Evolutionary conservation across 2,113 vertebrate genomes (phyloP).

Genomic region (Condylura cristata): DNA sequence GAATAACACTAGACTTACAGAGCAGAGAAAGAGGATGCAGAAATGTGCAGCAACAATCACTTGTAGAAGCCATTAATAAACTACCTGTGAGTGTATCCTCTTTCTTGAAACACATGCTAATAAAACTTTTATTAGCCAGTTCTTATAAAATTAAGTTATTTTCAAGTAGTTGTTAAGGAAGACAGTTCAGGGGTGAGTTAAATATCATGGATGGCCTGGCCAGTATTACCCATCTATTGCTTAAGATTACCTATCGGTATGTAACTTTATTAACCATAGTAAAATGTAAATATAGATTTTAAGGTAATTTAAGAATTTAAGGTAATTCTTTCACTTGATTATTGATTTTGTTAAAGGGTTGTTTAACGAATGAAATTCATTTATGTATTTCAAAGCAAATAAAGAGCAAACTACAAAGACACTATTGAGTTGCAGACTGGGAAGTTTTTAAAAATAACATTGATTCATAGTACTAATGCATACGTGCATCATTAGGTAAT

Average conservation of each 20-base stretch:
- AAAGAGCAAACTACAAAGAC: not conserved
- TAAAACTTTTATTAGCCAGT: not conserved
- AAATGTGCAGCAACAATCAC: not conserved
- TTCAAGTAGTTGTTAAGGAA: not conserved
- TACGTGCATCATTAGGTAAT: not conserved
- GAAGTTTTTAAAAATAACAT: not conserved
- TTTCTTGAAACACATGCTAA: not conserved
- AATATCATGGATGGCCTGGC: not conserved
- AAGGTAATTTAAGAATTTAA: not conserved
- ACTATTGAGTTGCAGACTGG: not conserved
- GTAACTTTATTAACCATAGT: not conserved
- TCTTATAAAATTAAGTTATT: not conserved
- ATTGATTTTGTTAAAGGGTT: not conserved
- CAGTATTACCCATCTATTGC: not conserved
- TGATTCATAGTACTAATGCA: not conserved
- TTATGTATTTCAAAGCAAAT: not conserved
- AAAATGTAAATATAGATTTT: not conserved
- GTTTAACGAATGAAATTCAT: not conserved
- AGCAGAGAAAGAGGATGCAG: not conserved
- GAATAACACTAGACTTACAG: not conserved
- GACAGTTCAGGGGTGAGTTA: not conserved
- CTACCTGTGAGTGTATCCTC: not conserved
- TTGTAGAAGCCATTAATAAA: not conserved
- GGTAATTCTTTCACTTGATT: not conserved
- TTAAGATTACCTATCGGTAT: not conserved